Evolutionary conservation across 1,140 invertebrate genomes (phyloP).

Genomic region (Saccostrea echinata): DNA sequence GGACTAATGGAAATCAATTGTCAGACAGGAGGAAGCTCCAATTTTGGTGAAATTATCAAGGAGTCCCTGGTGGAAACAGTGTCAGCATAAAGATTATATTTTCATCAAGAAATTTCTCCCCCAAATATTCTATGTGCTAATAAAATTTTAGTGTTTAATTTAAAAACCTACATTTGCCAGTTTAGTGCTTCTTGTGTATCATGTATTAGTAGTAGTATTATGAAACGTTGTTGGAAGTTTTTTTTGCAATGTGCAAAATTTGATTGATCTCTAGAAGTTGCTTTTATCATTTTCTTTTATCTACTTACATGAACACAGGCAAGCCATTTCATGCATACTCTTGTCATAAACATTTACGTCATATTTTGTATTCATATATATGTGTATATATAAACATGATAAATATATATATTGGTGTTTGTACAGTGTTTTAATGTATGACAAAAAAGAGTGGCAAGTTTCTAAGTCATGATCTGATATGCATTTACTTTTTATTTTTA

Average conservation of each 20-base stretch:
- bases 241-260: slow-evolving; percentile 16
- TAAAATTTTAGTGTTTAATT: background rate
- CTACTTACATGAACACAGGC: slow-evolving; percentile 16
- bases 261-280: background rate
- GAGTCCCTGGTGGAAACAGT: slow-evolving; percentile 95
- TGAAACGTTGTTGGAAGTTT: background rate
- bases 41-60: slow-evolving; percentile 95
- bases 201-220: background rate
- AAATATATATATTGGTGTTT: slow-evolving; percentile 10
- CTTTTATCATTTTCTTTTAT: slow-evolving; percentile 12
- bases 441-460: slow-evolving; percentile 12
- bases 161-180: background rate
- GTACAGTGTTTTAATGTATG: slow-evolving; percentile 13
- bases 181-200: background rate
- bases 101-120: background rate
- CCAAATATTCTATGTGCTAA: background rate
- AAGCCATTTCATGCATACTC: background rate
- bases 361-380: slow-evolving; percentile 18
- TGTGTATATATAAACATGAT: background rate
- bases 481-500: slow-evolving; percentile 23
- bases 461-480: slow-evolving; percentile 31
- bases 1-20: background rate
- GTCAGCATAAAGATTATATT: slow-evolving; percentile 83
- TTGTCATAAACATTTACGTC: background rate
- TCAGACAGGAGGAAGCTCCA: slow-evolving; percentile 72